phyloP scores from a whole-genome alignment of 2,797 vertebrate species.

The Epinephelus awoara region DNA sequence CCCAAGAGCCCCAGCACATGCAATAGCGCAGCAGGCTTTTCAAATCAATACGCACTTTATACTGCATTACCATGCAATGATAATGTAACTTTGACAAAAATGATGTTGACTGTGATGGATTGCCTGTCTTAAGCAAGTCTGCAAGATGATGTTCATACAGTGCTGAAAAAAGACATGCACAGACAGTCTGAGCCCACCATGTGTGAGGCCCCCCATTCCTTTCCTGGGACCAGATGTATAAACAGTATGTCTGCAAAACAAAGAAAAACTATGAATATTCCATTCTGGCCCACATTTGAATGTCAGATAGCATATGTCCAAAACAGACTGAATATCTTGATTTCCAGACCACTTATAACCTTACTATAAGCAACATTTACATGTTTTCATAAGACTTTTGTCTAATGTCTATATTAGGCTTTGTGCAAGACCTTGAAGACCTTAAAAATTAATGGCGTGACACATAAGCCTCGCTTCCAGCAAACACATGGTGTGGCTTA shows the following conservation, averaged over 20 bases:
- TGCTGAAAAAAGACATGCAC: background rate
- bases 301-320: background rate
- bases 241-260: background rate
- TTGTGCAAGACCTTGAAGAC: too few relatives aligned
- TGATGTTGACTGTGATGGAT: constrained; percentile 33
- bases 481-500: too few relatives aligned
- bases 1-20: constrained; percentile 21
- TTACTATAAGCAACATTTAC: too few relatives aligned
- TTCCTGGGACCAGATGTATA: background rate
- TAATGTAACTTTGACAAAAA: constrained; percentile 50
- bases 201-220: background rate
- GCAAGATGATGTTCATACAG: background rate
- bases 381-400: too few relatives aligned
- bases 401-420: too few relatives aligned
- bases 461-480: too few relatives aligned
- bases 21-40: constrained; percentile 22
- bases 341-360: background rate
- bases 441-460: too few relatives aligned
- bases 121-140: background rate
- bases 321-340: background rate
- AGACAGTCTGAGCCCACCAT: background rate
- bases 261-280: background rate
- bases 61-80: constrained; percentile 53
- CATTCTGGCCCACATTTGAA: background rate
- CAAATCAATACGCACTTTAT: constrained; percentile 46